Conservation (phyloP, 2,888 invertebrate species). For the Microplitis manilae region DNA sequence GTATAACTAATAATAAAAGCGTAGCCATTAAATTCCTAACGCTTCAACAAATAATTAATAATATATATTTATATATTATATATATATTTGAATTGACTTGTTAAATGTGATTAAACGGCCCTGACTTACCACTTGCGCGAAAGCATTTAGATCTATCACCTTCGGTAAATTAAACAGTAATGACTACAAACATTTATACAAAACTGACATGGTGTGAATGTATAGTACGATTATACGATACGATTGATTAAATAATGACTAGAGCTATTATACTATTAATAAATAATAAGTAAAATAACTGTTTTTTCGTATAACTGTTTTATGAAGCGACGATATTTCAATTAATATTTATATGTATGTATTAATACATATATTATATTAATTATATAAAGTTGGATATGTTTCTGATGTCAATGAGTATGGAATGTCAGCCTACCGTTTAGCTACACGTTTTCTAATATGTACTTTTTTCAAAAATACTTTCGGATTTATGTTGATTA, state of each 20-base stretch:
- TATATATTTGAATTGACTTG: conserved; percentile 15
- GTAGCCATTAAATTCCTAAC: conserved; percentile 54
- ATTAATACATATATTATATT: background rate
- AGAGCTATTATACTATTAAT: background rate
- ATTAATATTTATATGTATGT: too few relatives aligned
- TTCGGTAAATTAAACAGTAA: conserved; percentile 56
- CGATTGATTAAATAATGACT: conserved; percentile 47
- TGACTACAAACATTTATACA: conserved; percentile 56
- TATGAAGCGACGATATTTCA: background rate
- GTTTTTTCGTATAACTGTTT: background rate
- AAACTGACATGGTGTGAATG: conserved; percentile 56
- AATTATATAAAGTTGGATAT: background rate
- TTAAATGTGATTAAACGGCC: conserved; percentile 17
- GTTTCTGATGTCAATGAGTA: background rate
- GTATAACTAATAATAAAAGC: conserved; percentile 17
- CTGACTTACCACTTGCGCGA: conserved; percentile 9
- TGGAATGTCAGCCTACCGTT: conserved; percentile 27
- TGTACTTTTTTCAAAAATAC: conserved; percentile 25
- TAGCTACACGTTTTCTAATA: conserved; percentile 36
- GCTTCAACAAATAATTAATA: background rate
- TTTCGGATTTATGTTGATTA: background rate
- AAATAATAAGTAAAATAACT: background rate
- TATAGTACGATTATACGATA: conserved; percentile 67
- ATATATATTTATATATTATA: background rate
- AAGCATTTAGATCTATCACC: conserved; percentile 19